These are phyloP conservation scores for Tetramorium alpestre DNA, from an alignment of 1,140 invertebrate genomes.

Conservation along the genomic window DNA sequence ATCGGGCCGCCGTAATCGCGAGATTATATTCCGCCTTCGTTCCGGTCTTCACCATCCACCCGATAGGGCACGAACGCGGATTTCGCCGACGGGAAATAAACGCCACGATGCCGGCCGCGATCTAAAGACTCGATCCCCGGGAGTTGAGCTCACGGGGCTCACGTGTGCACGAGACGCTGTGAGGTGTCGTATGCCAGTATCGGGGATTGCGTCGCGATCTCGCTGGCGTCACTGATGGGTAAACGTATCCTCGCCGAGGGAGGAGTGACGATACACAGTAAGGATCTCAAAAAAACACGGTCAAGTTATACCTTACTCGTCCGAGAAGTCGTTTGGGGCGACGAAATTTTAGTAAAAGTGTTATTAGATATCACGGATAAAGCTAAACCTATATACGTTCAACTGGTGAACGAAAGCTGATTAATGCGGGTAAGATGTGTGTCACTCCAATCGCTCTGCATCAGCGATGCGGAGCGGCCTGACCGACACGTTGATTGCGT, in stretches of 20 bases:
- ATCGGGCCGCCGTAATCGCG: conserved; percentile 48
- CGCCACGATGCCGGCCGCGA: neutral
- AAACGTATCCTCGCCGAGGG: conserved; percentile 51
- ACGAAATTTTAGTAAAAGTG: neutral
- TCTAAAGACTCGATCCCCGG: neutral
- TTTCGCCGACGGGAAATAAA: neutral
- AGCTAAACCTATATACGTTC: neutral
- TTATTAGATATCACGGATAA: neutral
- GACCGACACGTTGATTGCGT: neutral
- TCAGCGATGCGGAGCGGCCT: neutral
- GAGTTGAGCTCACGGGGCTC: neutral
- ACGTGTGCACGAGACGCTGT: conserved; percentile 18
- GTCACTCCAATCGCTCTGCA: neutral
- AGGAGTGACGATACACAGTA: conserved; percentile 38
- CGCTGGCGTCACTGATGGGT: conserved; percentile 6
- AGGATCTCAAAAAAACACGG: neutral
- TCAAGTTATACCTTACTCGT: neutral
- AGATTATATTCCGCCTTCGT: neutral
- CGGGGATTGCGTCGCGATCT: neutral
- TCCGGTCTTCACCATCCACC: neutral
- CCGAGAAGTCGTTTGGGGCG: neutral
- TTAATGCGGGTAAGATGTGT: conserved; percentile 4
- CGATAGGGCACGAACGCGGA: neutral
- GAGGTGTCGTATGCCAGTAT: conserved; percentile 40
- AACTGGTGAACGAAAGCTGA: neutral